A percentile compares a stretch with the other conserved stretches of the same genome.
phyloP scores from a whole-genome alignment of 2,797 vertebrate species.

The Muraenolepis orangiensis region DNA sequence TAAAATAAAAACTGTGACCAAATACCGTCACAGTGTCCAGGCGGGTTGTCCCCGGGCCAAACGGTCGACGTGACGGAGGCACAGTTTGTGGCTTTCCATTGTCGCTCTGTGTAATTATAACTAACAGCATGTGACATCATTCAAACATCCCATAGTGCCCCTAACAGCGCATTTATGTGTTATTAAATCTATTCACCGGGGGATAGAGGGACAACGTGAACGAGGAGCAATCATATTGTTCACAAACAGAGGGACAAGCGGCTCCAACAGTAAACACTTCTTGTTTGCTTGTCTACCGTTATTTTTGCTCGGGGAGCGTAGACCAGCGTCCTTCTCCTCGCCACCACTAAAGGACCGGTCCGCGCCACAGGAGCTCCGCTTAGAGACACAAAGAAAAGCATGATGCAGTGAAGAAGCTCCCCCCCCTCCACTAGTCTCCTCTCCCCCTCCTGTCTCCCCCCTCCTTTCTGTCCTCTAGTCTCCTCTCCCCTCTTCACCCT shows the following conservation, averaged over 20 bases:
- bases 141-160: not conserved
- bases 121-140: slow-evolving; percentile 32
- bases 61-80: not conserved
- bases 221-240: slow-evolving; percentile 31
- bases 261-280: slow-evolving; percentile 50
- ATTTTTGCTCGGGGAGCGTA: slow-evolving; percentile 21
- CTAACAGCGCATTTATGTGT: not conserved
- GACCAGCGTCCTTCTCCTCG: slow-evolving; percentile 25
- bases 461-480: no score
- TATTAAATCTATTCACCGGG: slow-evolving; percentile 24
- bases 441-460: no score
- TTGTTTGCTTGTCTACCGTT: slow-evolving; percentile 9
- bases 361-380: slow-evolving; percentile 60
- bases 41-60: not conserved
- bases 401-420: no score
- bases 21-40: not conserved
- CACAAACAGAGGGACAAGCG: slow-evolving; percentile 40
- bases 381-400: slow-evolving; percentile 65
- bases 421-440: no score
- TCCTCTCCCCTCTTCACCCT: no score
- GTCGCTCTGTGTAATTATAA: not conserved
- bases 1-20: no score
- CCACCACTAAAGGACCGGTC: slow-evolving; percentile 51
- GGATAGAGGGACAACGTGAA: slow-evolving; percentile 49
- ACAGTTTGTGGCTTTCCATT: not conserved